Evolutionary conservation across 2,113 vertebrate genomes (phyloP).

Genomic region (Fregetta grallaria): DNA sequence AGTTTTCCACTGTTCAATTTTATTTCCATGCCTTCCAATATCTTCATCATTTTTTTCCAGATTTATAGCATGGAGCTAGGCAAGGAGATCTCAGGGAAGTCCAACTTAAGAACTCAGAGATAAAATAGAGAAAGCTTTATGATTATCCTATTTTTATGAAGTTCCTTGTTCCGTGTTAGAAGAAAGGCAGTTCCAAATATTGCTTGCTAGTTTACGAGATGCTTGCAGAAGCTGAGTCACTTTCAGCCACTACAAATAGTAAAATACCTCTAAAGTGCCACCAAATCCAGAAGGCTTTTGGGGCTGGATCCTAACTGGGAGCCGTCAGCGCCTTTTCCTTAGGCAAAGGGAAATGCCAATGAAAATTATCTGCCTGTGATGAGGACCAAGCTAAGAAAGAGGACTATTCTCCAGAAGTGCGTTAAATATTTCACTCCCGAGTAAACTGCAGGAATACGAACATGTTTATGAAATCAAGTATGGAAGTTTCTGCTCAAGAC

Average conservation of each 20-base stretch:
- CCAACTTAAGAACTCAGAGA: neutral
- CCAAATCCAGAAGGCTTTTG: neutral
- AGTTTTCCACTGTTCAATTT: neutral
- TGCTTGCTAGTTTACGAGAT: neutral
- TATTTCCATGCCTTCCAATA: neutral
- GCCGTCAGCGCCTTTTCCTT: neutral
- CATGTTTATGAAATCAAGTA: neutral
- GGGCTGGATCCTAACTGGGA: neutral
- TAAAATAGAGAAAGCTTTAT: neutral
- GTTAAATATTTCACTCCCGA: neutral
- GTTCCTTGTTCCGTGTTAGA: neutral
- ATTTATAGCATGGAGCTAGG: neutral
- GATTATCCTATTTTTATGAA: neutral
- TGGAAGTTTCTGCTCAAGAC: neutral
- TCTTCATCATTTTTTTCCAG: neutral
- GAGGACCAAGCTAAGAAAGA: neutral
- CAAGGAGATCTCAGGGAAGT: neutral
- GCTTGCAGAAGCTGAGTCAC: neutral
- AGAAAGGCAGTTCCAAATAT: neutral
- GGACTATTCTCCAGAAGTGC: neutral
- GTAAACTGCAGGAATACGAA: neutral
- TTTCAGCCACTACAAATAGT: neutral
- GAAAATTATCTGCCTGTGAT: neutral
- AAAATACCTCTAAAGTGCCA: neutral
- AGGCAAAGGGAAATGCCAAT: neutral